Percentiles rank a stretch among this genome's conserved stretches.
Conservation (phyloP, 2,888 invertebrate species). For the Gonocerus acuteangulatus region DNA sequence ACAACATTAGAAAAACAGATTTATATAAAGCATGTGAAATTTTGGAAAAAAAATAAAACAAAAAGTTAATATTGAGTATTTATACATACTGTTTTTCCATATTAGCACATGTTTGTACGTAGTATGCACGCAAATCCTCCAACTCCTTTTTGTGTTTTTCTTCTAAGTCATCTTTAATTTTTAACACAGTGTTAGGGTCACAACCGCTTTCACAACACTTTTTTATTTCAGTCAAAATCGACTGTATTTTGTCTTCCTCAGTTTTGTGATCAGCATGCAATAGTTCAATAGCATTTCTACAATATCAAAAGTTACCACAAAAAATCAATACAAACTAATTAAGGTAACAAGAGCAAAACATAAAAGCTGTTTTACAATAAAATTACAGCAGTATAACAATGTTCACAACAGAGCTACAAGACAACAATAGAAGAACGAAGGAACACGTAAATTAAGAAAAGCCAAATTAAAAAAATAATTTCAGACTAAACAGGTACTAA, state of each 20-base stretch:
- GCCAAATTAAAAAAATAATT: no score
- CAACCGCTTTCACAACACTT: slow-evolving; percentile 38
- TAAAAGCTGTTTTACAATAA: no score
- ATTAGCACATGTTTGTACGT: slow-evolving; percentile 70
- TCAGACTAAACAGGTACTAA: no score
- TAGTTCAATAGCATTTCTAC: slow-evolving; percentile 48
- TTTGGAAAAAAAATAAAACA: not conserved
- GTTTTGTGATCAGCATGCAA: slow-evolving; percentile 52
- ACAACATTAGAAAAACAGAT: no score
- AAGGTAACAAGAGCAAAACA: not conserved
- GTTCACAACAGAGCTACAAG: no score
- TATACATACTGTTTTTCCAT: slow-evolving; percentile 63
- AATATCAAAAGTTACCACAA: not conserved
- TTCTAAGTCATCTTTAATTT: slow-evolving; percentile 49
- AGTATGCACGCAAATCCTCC: slow-evolving; percentile 70
- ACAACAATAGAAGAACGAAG: no score
- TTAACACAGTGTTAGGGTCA: slow-evolving; percentile 28
- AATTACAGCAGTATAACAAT: no score
- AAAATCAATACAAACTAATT: not conserved
- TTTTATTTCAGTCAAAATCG: slow-evolving; percentile 45
- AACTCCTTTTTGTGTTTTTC: slow-evolving; percentile 64
- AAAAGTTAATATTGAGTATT: slow-evolving; percentile 14
- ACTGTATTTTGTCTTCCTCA: slow-evolving; percentile 44
- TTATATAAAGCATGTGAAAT: no score
- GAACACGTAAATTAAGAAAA: no score